Evolutionary conservation across 2,888 invertebrate genomes (phyloP), one percentile per base, ranked within the genome.

Genomic region (Lacanobia oleracea): DNA sequence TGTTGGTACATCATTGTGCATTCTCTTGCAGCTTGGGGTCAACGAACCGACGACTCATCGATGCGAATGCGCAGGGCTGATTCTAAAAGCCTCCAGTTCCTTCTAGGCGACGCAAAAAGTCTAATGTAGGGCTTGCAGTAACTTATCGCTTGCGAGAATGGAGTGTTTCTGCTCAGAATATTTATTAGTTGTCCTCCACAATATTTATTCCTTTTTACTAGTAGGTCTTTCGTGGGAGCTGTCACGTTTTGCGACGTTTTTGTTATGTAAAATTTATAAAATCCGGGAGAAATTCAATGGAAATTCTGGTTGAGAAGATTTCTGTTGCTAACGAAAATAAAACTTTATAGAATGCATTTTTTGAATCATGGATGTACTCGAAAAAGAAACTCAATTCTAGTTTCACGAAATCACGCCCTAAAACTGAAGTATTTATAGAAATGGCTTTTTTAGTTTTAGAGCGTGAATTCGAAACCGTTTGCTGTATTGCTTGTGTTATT

Each of bases 1-100:
- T 86, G 86, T 83, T 79, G 79, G 88, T 88, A 90, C 92, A 93
- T 93, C 92, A 91, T 92, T 93, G 90, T 92, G 92, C 92, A 94
- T 94, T 93, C 93, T 88, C 89, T 80, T 87, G 77, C 86, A 86
- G 79, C 67, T 72, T 71, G 75, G 84, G 87, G 88, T 90, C 88
- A 85, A 59, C 73, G 90, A 89, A 56, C 77, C 62, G 57, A 62
- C 72, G 66, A 63, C 23, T 64, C 75, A 66, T 9, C 72, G 71
- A 81, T 70, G 67, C 57, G 71, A 67, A 80, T 70, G 67, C 57
- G 71, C 72, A 81, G 78, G 66, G 57, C 65, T 84, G 79, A 71
- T 67, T 77, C 76, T 79, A 80, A 83, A 80, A 79, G 70, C 75
- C 72, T 72, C 59, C 54, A 63, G 67, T 67, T 65, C 71, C 66